Evolutionary conservation across 2,888 invertebrate genomes (phyloP), one percentile per base, ranked within the genome.

Genomic region (Chymomyza fuscimana): DNA sequence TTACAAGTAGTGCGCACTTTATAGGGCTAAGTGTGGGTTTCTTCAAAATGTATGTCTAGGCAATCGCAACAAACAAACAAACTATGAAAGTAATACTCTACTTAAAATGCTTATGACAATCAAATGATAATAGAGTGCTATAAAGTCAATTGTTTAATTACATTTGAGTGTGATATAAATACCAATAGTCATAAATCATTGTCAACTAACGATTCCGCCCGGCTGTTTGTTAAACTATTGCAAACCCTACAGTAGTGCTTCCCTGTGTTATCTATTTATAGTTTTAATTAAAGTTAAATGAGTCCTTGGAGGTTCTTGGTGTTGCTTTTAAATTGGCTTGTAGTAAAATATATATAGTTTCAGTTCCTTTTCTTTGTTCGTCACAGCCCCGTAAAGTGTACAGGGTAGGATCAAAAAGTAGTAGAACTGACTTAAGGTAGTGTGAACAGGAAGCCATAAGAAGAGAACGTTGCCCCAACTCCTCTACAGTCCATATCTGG

Each of bases 91-190:
- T 19, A 46, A 51, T 67, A 54, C 5, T 46, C 46, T 25, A 22
- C 15, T 62, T 19, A 7, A 15, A 36, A 46, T 16, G 59, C 67
- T 67, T 59, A 29, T 25, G n/a, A 29, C 15, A 56, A 67, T 64
- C 10, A 4, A 40, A 51, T 32, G 54, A 16, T 54, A 22, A 54
- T 54, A 54, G 9, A 22, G 5, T 54, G 54, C 54, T 5, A 19
- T 25, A 51, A 58, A 19, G n/a, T 51, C 10, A 22, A 46, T 46
- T 46, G 40, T 46, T 46, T 46, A 46, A 46, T 46, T 46, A 46
- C 40, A 46, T 46, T 46, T 12, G 40, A 46, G 40, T 46, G 40
- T 46, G 40, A 12, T 46, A 46, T 46, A 46, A 46, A 46, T 46
- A 46, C 40, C 40, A 46, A 46, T 46, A 46, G 40, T 4, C 40